These are phyloP conservation scores for Dione juno DNA, from an alignment of 2,888 invertebrate genomes.

Conservation along the genomic window DNA sequence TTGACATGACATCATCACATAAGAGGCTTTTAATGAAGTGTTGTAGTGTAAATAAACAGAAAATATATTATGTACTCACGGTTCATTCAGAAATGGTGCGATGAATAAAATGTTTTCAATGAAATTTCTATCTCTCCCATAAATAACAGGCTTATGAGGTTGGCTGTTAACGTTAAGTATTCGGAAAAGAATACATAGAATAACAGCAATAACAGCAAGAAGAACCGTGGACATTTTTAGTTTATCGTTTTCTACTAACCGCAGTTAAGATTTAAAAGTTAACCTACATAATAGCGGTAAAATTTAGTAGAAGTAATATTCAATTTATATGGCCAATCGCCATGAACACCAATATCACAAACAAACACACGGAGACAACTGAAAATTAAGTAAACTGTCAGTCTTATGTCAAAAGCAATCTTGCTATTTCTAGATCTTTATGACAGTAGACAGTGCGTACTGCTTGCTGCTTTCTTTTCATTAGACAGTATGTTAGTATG, in stretches of 20 bases:
- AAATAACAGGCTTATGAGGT: conserved; percentile 89
- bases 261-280: conserved; percentile 46
- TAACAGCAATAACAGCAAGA: conserved; percentile 90
- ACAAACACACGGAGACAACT: conserved; percentile 32
- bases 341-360: conserved; percentile 52
- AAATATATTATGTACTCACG: conserved; percentile 85
- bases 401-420: conserved; percentile 4
- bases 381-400: conserved; percentile 17
- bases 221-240: conserved; percentile 90
- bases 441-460: conserved; percentile 1
- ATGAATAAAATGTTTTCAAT: conserved; percentile 90
- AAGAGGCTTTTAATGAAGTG: not conserved
- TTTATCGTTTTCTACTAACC: conserved; percentile 43
- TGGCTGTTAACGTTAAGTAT: conserved; percentile 93
- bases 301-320: conserved; percentile 49
- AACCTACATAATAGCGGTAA: conserved; percentile 69
- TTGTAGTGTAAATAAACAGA: not conserved
- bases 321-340: conserved; percentile 50
- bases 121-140: conserved; percentile 90
- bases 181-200: conserved; percentile 91
- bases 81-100: conserved; percentile 90
- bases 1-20: conserved; percentile 66
- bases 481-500: too few relatives aligned
- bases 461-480: not conserved
- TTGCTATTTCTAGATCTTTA: conserved; percentile 5